Evolutionary conservation across 2,888 invertebrate species (phyloP), one percentile per base, ranked within the genome.

Genomic region (Unio pictorum): DNA sequence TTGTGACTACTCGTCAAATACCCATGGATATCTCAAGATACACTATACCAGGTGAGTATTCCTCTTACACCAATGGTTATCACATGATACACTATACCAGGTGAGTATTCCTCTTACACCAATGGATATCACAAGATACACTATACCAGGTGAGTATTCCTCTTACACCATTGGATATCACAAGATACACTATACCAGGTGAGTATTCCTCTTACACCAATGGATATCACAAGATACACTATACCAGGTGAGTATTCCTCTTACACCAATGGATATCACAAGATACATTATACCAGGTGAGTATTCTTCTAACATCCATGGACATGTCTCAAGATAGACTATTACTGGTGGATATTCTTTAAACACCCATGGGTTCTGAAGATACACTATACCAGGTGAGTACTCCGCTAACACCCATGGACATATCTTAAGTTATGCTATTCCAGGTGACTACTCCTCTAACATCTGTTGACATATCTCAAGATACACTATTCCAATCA

Each of bases 1-100:
- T 68, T 90, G 90, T 74, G 84, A 88, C 71, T 90, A 84, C 76
- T 88, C 89, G 0, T 82, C 90, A 59, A 89, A 89, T 75, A 89
- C 89, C 0, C 68, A 86, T 6, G 88, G 87, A 54, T 88, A 86
- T 72, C 85, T 90, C 79, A 89, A 88, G 75, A 86, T 89, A 55
- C 90, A 90, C 75, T 87, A 89, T 76, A 84, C 87, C 4, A 83
- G 86, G 64, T 77, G 57, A 28, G 55, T 34, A 63, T 30, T 54
- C 20, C 8, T 63, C 34, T n/a, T 15, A 45, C 3, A 45, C 15
- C 45, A 2, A 15, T 15, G 3, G 2, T 15, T 45, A 45, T 45
- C 15, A 3, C 45, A 45, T 3, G 15, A 15, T 45, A 45, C 15
- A 45, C 45, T 59, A 59, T 26, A 59, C 18, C 59, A 59, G n/a